phyloP scores from a whole-genome alignment of 2,888 invertebrate species.

The Sphaerophoria rueppellii region DNA sequence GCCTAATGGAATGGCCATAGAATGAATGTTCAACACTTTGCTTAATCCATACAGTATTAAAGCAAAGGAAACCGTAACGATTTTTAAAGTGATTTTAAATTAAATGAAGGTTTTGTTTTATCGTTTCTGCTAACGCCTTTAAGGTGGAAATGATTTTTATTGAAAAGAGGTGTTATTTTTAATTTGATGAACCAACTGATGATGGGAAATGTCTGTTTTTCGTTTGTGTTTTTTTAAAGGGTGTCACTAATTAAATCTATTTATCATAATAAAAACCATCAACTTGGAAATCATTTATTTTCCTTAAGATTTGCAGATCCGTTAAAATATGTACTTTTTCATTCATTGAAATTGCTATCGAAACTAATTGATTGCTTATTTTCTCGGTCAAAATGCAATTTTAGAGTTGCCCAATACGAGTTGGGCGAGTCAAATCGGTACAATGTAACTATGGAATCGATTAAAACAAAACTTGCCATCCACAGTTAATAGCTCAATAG shows the following conservation, averaged over 20 bases:
- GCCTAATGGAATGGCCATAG: conserved; percentile 59
- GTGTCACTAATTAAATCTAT: not conserved
- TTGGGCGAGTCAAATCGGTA: too few species aligned
- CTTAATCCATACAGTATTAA: conserved; percentile 59
- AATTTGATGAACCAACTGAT: conserved; percentile 6
- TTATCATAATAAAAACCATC: too few species aligned
- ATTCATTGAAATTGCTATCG: too few species aligned
- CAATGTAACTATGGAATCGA: too few species aligned
- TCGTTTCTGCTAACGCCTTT: not conserved
- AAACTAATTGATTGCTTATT: too few species aligned
- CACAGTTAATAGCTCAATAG: too few species aligned
- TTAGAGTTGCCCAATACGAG: too few species aligned
- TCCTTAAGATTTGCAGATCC: too few species aligned
- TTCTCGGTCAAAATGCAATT: too few species aligned
- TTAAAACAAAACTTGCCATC: too few species aligned
- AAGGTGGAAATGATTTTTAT: conserved; percentile 10
- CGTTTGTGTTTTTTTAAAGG: not conserved
- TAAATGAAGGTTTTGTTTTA: conserved; percentile 15
- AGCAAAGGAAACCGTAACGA: conserved; percentile 63
- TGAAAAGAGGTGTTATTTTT: conserved; percentile 25
- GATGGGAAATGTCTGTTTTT: not conserved
- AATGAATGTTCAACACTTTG: conserved; percentile 56
- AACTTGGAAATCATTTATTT: not conserved
- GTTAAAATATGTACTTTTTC: too few species aligned
- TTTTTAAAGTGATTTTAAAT: conserved; percentile 39